These are phyloP conservation scores for Ramphastos sulfuratus DNA, from an alignment of 2,113 vertebrate species.

Conservation along the genomic window DNA sequence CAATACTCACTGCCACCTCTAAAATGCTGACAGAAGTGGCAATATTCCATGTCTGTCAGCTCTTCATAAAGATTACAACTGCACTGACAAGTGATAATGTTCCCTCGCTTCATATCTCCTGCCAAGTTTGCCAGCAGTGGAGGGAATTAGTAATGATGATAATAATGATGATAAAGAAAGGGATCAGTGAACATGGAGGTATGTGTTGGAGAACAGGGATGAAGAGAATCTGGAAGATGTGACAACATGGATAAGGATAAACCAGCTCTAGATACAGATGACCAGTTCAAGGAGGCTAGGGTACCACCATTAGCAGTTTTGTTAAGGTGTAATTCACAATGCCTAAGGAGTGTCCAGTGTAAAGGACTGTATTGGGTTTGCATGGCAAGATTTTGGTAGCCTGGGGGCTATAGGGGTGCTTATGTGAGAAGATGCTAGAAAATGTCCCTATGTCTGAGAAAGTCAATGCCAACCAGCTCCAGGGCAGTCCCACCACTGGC, in stretches of 20 bases:
- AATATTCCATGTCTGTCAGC: background rate
- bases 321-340: background rate
- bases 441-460: background rate
- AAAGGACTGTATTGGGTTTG: background rate
- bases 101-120: background rate
- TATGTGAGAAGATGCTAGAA: background rate
- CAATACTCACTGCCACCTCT: background rate
- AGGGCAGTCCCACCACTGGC: rapidly evolving
- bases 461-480: background rate
- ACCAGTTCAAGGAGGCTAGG: background rate
- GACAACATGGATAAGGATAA: background rate
- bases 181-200: background rate
- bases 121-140: background rate
- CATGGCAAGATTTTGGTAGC: background rate
- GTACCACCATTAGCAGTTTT: background rate
- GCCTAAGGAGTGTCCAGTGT: background rate
- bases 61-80: background rate
- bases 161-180: background rate
- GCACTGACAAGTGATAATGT: background rate
- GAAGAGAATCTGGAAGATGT: background rate
- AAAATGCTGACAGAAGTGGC: background rate
- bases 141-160: background rate
- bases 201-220: background rate
- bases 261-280: background rate
- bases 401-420: background rate